Evolutionary conservation across 2,888 invertebrate species (phyloP).

Genomic region (Anarsia innoxiella): DNA sequence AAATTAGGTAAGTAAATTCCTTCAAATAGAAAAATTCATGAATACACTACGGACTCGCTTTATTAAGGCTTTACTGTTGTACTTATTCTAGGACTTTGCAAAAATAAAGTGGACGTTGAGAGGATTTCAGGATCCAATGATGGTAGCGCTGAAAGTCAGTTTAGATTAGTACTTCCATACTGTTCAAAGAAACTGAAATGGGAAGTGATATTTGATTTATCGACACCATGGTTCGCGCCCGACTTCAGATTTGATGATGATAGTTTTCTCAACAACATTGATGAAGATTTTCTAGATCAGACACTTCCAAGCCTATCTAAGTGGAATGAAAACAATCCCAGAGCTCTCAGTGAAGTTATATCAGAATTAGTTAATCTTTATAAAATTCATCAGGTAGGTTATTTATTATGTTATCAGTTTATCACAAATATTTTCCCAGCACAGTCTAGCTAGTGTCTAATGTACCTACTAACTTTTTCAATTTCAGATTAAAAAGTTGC

Average conservation of each 20-base stretch:
- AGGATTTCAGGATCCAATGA: slow-evolving; percentile 44
- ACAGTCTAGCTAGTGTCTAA: background rate
- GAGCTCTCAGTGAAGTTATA: slow-evolving; percentile 76
- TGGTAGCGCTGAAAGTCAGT: slow-evolving; percentile 64
- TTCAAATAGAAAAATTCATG: background rate
- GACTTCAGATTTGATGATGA: slow-evolving; percentile 85
- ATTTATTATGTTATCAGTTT: background rate
- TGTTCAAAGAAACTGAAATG: slow-evolving; percentile 80
- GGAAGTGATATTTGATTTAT: slow-evolving; percentile 81
- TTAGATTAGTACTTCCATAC: slow-evolving; percentile 80
- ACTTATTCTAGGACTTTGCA: slow-evolving; percentile 50
- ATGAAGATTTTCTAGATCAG: slow-evolving; percentile 66
- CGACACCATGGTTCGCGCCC: slow-evolving; percentile 79
- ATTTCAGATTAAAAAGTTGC: slow-evolving; percentile 58
- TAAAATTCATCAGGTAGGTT: slow-evolving; percentile 77
- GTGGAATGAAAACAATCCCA: slow-evolving; percentile 78
- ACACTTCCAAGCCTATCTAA: slow-evolving; percentile 76
- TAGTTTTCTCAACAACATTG: slow-evolving; percentile 76
- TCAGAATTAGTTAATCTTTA: slow-evolving; percentile 77
- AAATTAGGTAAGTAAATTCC: slow-evolving; percentile 52
- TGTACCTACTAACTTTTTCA: no score
- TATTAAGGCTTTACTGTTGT: background rate
- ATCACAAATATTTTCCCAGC: background rate
- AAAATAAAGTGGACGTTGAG: slow-evolving; percentile 64
- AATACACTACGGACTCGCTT: no score